A percentile compares a stretch with the other conserved stretches of the same genome.
Evolutionary conservation across 2,797 vertebrate species (phyloP).

Genomic region (Tauraco hartlaubi): DNA sequence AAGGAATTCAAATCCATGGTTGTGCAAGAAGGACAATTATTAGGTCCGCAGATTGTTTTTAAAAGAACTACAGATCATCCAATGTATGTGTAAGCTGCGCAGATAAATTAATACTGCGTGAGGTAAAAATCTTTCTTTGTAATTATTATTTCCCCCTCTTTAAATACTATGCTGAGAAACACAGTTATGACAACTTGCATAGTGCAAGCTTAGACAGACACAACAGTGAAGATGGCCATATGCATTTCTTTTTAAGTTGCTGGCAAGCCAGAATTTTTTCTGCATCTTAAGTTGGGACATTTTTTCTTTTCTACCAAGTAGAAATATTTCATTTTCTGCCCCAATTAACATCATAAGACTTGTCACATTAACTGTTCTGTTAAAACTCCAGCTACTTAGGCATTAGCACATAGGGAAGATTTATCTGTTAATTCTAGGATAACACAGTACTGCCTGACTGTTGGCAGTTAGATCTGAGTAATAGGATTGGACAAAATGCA

Average conservation of each 20-base stretch:
- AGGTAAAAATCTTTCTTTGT: not conserved
- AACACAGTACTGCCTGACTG: conserved; percentile 25
- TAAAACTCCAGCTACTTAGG: conserved; percentile 61
- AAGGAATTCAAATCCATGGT: conserved; percentile 48
- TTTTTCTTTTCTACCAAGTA: conserved; percentile 58
- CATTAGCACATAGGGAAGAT: conserved; percentile 47
- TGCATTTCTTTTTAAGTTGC: not conserved
- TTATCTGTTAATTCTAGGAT: conserved; percentile 70
- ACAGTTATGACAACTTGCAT: not conserved
- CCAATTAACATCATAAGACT: conserved; percentile 70
- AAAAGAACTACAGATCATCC: conserved; percentile 14
- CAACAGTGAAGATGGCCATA: not conserved
- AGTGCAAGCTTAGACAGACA: not conserved
- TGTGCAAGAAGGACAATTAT: conserved; percentile 31
- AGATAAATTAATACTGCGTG: not conserved
- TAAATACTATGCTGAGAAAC: not conserved
- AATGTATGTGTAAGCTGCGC: not conserved
- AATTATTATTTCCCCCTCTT: not conserved
- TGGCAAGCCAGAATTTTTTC: conserved; percentile 10
- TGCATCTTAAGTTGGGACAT: conserved; percentile 3
- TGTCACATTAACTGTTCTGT: conserved; percentile 59
- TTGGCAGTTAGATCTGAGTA: conserved; percentile 54
- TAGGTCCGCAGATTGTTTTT: not conserved
- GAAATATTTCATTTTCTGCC: conserved; percentile 72
- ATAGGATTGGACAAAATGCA: conserved; percentile 60